Base-by-base conservation (phyloP, 1,140 invertebrate species). In the Pentalonia nigronervosa region DNA sequence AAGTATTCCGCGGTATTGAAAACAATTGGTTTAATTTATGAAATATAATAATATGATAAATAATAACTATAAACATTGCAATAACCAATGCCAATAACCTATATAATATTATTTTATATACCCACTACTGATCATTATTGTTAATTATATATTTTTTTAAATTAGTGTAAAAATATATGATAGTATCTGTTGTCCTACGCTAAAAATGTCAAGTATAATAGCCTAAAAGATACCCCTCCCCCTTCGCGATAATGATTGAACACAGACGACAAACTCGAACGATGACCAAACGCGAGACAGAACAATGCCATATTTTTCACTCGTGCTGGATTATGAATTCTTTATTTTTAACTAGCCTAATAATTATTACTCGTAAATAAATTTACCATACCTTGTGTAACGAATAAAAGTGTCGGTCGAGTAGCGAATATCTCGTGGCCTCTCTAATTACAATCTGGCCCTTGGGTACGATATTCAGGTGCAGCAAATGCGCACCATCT, bases 391-490 rank as follows among this genome's bases (percentile, higher is more conserved):
- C 60, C 30, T 17, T n/a, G n/a, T n/a, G 30, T 76, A 76, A 76
- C 11, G 41, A n/a, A 76, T n/a, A 76, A 67, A 76, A 76, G n/a
- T 76, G 14, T 76, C n/a, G 60, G 60, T 76, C 30, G 30, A 76
- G n/a, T n/a, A n/a, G 60, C 60, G 60, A 76, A 76, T 76, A 76
- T 4, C n/a, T 76, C 9, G 60, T 76, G n/a, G 60, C n/a, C 60
- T n/a, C 60, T 76, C 60, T n/a, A 76, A 76, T 76, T 76, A n/a
- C 60, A 76, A 76, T 76, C 60, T 76, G 60, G 60, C 30, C 60
- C 60, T n/a, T n/a, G 60, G 60, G 60, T 76, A 76, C 30, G 60
- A n/a, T n/a, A n/a, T 76, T 76, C 60, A 76, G 60, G 60, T 76
- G 60, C 60, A 76, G 60, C 11, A 34, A 76, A 76, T 76, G n/a